Percentiles rank a stretch among this genome's conserved stretches.
Evolutionary conservation across 2,797 vertebrate genomes (phyloP).

Genomic region (Gallirallus australis): DNA sequence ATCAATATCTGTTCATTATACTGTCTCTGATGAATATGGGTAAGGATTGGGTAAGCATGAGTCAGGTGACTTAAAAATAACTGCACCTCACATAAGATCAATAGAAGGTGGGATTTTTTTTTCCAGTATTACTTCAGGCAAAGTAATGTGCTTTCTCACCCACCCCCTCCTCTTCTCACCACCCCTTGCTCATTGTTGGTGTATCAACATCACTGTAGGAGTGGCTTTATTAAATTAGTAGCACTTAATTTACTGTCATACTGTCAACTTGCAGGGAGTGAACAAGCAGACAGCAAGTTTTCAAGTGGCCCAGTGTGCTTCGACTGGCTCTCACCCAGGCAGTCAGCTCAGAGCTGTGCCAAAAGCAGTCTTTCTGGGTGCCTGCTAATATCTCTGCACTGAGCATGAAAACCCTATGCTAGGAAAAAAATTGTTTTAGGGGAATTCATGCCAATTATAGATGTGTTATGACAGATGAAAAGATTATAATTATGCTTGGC

Average conservation of each 20-base stretch:
- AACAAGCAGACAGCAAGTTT: conserved; percentile 57
- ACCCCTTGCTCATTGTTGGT: conserved; percentile 6
- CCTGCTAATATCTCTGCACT: conserved; percentile 23
- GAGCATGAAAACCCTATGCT: conserved; percentile 31
- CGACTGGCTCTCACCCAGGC: conserved; percentile 15
- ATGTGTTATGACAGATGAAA: conserved; percentile 76
- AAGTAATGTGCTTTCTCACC: conserved; percentile 23
- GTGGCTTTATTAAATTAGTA: conserved; percentile 77
- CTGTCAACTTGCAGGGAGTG: conserved; percentile 39
- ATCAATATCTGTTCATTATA: conserved; percentile 90
- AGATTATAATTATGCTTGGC: conserved; percentile 74
- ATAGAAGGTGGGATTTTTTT: conserved; percentile 1
- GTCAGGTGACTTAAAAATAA: conserved; percentile 88
- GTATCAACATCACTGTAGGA: conserved; percentile 48
- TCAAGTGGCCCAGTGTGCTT: conserved; percentile 27
- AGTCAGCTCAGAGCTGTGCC: conserved; percentile 24
- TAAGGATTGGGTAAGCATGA: conserved; percentile 82
- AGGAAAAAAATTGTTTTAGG: conserved; percentile 63
- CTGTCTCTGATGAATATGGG: conserved; percentile 79
- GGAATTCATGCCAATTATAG: conserved; percentile 73
- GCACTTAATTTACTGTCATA: conserved; percentile 75
- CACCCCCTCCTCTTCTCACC: background rate
- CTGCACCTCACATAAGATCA: conserved; percentile 82
- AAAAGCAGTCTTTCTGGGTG: conserved; percentile 47
- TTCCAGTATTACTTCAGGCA: conserved; percentile 67